A percentile compares a stretch with the other conserved stretches of the same genome.
phyloP scores from a whole-genome alignment of 2,888 invertebrate genomes.

The Xylota sylvarum region DNA sequence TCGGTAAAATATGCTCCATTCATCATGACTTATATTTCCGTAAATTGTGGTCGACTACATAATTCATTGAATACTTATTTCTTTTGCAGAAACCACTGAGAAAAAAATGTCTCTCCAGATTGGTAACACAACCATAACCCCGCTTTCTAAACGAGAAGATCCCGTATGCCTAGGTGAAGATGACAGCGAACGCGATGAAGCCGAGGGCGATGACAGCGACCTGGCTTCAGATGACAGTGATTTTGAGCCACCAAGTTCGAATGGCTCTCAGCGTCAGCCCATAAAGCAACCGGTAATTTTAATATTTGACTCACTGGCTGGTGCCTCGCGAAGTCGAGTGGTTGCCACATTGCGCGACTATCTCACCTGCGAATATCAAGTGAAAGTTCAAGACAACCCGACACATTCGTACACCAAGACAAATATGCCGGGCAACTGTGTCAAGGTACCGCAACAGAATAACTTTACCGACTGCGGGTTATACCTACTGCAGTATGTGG shows the following conservation, averaged over 20 bases:
- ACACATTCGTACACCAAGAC: slow-evolving; percentile 89
- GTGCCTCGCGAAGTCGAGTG: slow-evolving; percentile 92
- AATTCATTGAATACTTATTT: slow-evolving; percentile 26
- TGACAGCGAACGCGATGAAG: slow-evolving; percentile 91
- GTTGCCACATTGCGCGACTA: slow-evolving; percentile 96
- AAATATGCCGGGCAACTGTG: slow-evolving; percentile 93
- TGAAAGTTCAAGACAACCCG: slow-evolving; percentile 88
- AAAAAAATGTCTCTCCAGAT: slow-evolving; percentile 87
- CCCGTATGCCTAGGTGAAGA: slow-evolving; percentile 90
- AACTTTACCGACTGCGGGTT: slow-evolving; percentile 99
- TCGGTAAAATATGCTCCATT: too few relatives aligned
- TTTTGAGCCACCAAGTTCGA: slow-evolving; percentile 79
- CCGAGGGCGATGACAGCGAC: slow-evolving; percentile 92
- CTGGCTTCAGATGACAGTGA: slow-evolving; percentile 86
- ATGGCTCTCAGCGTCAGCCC: slow-evolving; percentile 76
- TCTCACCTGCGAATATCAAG: slow-evolving; percentile 93
- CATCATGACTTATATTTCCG: background rate
- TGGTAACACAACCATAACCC: slow-evolving; percentile 89
- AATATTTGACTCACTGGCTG: slow-evolving; percentile 97
- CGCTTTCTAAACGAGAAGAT: slow-evolving; percentile 85
- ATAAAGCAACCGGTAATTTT: slow-evolving; percentile 92
- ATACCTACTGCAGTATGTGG: slow-evolving; percentile 97
- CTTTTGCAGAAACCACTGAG: slow-evolving; percentile 81
- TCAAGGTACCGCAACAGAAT: slow-evolving; percentile 98
- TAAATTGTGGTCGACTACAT: too few relatives aligned